Evolutionary conservation across 2,888 invertebrate genomes (phyloP).

Genomic region (Papilio demoleus): DNA sequence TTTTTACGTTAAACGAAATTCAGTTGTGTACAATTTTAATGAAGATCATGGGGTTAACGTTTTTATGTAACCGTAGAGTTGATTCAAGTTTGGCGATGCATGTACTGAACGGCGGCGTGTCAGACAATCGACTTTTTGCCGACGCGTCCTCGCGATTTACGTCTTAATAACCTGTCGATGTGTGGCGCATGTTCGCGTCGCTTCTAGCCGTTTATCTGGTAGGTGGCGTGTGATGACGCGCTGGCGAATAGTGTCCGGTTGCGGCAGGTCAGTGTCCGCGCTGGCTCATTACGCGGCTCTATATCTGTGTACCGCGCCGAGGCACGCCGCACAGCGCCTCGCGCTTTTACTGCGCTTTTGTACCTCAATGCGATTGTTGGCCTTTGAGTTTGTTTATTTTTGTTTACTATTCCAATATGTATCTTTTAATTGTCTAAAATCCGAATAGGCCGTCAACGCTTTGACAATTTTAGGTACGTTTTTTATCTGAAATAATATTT

Average conservation of each 20-base stretch:
- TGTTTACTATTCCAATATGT: neutral
- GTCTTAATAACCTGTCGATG: conserved; percentile 37
- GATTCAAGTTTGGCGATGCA: conserved; percentile 18
- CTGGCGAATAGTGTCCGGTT: conserved; percentile 58
- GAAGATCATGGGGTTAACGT: neutral
- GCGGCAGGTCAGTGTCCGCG: conserved; percentile 77
- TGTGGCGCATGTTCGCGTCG: conserved; percentile 42
- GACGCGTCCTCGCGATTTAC: conserved; percentile 33
- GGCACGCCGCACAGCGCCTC: conserved; percentile 3
- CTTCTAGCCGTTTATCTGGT: conserved; percentile 48
- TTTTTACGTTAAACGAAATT: too few species aligned
- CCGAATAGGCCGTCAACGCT: neutral
- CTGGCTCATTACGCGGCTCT: conserved; percentile 44
- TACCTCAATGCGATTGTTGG: conserved; percentile 26
- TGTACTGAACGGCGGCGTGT: conserved; percentile 13
- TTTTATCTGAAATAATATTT: neutral
- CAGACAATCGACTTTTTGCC: conserved; percentile 34
- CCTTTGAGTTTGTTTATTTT: conserved; percentile 1
- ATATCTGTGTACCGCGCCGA: conserved; percentile 40
- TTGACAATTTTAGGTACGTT: neutral
- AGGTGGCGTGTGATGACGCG: conserved; percentile 59
- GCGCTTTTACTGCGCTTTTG: conserved; percentile 20
- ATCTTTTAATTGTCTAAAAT: conserved; percentile 15
- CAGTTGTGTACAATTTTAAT: neutral
- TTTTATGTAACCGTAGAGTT: neutral